These are phyloP conservation scores for Anastatus disparis DNA, from an alignment of 1,140 invertebrate species.

Conservation along the genomic window DNA sequence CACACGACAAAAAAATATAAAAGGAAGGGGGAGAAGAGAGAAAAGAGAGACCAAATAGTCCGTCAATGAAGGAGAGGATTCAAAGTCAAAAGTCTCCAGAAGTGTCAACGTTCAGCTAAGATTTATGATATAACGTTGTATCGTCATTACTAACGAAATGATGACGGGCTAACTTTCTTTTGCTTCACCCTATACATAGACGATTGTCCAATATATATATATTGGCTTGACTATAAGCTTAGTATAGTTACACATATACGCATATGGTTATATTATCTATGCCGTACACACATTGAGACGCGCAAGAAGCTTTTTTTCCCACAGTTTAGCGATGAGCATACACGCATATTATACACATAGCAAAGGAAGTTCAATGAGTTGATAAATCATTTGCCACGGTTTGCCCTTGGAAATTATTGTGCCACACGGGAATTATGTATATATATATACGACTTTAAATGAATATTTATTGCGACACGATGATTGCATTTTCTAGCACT, in stretches of 20 bases:
- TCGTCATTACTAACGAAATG: slow-evolving; percentile 44
- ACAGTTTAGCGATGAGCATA: slow-evolving; percentile 26
- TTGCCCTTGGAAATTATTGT: slow-evolving; percentile 22
- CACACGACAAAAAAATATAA: not conserved
- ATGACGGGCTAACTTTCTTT: slow-evolving; percentile 42
- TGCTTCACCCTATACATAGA: too few species aligned
- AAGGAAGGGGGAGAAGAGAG: not conserved
- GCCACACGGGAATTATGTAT: not conserved
- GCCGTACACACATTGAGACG: too few species aligned
- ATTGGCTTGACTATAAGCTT: too few species aligned
- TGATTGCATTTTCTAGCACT: slow-evolving; percentile 23
- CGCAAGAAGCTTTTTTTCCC: slow-evolving; percentile 8
- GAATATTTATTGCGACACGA: slow-evolving; percentile 39
- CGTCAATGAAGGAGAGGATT: not conserved
- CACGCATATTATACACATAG: not conserved
- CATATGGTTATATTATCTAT: too few species aligned
- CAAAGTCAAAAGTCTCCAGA: slow-evolving; percentile 39
- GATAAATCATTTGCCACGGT: slow-evolving; percentile 29
- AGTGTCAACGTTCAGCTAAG: slow-evolving; percentile 47
- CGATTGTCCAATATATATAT: too few species aligned
- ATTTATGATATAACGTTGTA: slow-evolving; percentile 50
- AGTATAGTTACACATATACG: too few species aligned
- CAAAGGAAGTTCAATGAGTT: slow-evolving; percentile 1
- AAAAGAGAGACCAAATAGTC: not conserved
- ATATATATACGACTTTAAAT: slow-evolving; percentile 20